Conservation (phyloP, 23 tunicate genomes). For the Halocynthia roretzi region DNA sequence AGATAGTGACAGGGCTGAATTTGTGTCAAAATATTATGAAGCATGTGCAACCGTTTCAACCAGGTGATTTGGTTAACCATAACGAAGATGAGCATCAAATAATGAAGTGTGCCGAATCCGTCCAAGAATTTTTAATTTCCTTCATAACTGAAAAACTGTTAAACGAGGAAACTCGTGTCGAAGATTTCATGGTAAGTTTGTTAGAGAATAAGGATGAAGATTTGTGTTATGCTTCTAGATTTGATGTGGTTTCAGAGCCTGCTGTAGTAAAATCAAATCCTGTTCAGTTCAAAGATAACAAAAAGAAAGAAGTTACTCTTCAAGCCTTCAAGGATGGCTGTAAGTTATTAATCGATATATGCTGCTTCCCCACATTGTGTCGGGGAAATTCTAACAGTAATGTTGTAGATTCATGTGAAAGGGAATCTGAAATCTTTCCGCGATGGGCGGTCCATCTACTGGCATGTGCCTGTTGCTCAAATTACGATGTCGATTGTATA, state of each 20-base stretch:
- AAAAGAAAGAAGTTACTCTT: background rate
- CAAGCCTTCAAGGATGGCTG: constrained; percentile 14
- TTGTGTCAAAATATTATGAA: constrained; percentile 1
- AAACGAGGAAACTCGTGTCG: background rate
- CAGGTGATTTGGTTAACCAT: background rate
- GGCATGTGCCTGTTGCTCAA: constrained; percentile 12
- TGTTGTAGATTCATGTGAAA: background rate
- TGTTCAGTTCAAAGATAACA: background rate
- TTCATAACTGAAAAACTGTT: constrained; percentile 12
- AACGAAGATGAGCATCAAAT: background rate
- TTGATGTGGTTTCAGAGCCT: too few species aligned
- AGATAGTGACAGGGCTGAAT: background rate
- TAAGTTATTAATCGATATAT: constrained; percentile 7
- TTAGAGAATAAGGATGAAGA: too few species aligned
- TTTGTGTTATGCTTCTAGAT: too few species aligned
- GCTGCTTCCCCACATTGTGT: constrained; percentile 19
- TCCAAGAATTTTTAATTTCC: background rate
- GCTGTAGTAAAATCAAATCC: background rate
- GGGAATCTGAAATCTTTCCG: background rate
- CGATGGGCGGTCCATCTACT: constrained; percentile 2
- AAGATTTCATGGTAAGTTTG: background rate
- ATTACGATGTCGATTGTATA: background rate
- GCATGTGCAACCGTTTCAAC: constrained; percentile 14
- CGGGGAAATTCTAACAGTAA: background rate
- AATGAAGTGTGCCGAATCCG: background rate